Conservation (phyloP, 2,797 vertebrate species). For the Ptychobarbus kaznakovi region DNA sequence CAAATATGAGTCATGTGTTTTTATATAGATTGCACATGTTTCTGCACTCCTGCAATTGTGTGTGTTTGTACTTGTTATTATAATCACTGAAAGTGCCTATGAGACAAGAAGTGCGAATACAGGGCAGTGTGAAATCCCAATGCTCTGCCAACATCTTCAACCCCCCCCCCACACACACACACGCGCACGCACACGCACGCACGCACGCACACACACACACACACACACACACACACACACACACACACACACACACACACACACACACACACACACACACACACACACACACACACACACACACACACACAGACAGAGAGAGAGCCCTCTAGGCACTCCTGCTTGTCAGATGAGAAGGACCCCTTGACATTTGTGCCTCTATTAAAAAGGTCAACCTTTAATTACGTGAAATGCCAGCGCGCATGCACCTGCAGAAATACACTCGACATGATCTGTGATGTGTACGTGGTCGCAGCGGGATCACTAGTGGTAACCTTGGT, state of each 20-base stretch:
- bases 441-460: constrained; percentile 33
- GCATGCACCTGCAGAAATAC: constrained; percentile 73
- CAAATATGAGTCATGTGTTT: constrained; percentile 59
- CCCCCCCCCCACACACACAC: constrained; percentile 41
- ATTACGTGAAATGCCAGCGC: constrained; percentile 83
- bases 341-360: constrained; percentile 73
- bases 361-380: constrained; percentile 82
- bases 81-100: not conserved
- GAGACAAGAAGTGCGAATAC: not conserved
- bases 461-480: not conserved
- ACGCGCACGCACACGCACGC: constrained; percentile 33
- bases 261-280: constrained; percentile 33
- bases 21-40: constrained; percentile 15
- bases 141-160: not conserved
- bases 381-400: constrained; percentile 82
- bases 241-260: constrained; percentile 39
- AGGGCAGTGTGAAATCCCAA: constrained; percentile 9
- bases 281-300: constrained; percentile 32
- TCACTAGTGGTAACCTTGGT: not conserved
- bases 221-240: constrained; percentile 32
- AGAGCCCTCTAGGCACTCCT: constrained; percentile 65
- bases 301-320: constrained; percentile 40
- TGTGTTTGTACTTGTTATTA: not conserved
- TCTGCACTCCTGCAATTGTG: not conserved
- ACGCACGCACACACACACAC: constrained; percentile 40